Evolutionary conservation across 2,888 invertebrate genomes (phyloP).

Genomic region (Anthophora plumipes): DNA sequence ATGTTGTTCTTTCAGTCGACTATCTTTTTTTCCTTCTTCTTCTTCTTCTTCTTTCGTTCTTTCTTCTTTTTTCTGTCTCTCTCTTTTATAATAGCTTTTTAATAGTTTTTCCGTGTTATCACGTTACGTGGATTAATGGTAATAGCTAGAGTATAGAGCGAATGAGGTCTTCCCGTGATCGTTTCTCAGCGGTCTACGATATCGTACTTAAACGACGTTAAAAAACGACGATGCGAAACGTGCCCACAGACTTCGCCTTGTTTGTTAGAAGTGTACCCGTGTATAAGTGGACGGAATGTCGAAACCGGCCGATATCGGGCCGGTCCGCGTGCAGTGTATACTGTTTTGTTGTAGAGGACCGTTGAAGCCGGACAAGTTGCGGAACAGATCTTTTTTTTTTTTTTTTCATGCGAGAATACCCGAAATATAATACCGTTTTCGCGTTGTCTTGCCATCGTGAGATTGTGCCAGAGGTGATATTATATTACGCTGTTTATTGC

Average conservation of each 20-base stretch:
- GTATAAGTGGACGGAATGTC: conserved; percentile 65
- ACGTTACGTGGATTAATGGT: neutral
- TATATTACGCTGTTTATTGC: conserved; percentile 84
- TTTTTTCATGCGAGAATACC: conserved; percentile 57
- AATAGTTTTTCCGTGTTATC: neutral
- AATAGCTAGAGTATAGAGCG: no score
- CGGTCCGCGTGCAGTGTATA: conserved; percentile 11
- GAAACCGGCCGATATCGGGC: conserved; percentile 32
- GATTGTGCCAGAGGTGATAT: conserved; percentile 85
- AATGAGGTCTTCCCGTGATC: conserved; percentile 63
- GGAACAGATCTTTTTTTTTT: conserved; percentile 18
- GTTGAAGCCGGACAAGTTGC: conserved; percentile 23
- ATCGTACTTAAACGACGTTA: conserved; percentile 68
- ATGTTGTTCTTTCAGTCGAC: neutral
- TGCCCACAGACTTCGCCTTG: conserved; percentile 72
- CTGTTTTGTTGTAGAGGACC: conserved; percentile 42
- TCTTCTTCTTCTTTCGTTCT: no score
- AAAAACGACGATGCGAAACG: conserved; percentile 63
- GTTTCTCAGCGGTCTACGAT: conserved; percentile 52
- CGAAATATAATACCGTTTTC: conserved; percentile 69
- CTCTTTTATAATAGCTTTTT: no score
- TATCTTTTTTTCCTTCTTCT: neutral
- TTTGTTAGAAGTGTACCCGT: conserved; percentile 75
- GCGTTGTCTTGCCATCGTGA: conserved; percentile 85
- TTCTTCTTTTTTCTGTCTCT: neutral